Base-by-base conservation (phyloP, 2,888 invertebrate species). In the Agriopis aurantiaria region DNA sequence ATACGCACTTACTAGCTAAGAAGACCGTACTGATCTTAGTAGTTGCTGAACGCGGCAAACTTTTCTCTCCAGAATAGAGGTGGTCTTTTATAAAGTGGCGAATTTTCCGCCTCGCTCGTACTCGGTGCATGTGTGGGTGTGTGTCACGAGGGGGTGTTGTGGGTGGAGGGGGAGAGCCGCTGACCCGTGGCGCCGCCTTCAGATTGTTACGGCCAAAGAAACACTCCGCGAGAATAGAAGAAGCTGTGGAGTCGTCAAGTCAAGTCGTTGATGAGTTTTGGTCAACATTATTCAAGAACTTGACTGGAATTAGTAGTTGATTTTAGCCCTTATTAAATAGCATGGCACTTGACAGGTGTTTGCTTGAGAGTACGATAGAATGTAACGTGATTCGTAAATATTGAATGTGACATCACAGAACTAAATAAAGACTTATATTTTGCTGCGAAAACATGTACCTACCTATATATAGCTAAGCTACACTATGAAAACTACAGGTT, bases 101-200 rank as follows among this genome's bases (percentile, higher is more conserved):
- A 85, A 84, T 85, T 86, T 86, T 85, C 84, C 85, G 82, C 82
- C 83, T 86, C 82, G 83, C 82, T 78, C 79, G 81, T 77, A 72
- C 76, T 79, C 79, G 78, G 77, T 72, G 72, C 69, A 66, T 65
- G 62, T 74, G 72, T 60, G 71, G 59, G 76, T 76, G 75, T 72
- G 74, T 69, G 76, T 65, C 70, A 70, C 61, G 65, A 65, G 48
- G 52, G 69, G 65, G 51, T 14, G 56, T 68, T 68, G 73, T 77
- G 75, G 82, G 75, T 82, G 75, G 82, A 86, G 86, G 88, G 87
- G 86, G 88, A 82, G 82, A 83, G 82, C 81, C 87, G 88, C 91
- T 93, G 92, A 93, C 92, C 93, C 92, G 90, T 91, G 92, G 91
- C 92, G 91, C 92, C 91, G 91, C 91, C 92, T 92, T 88, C 88